Conservation (phyloP, 2,888 invertebrate species). For the Poecilus cupreus region DNA sequence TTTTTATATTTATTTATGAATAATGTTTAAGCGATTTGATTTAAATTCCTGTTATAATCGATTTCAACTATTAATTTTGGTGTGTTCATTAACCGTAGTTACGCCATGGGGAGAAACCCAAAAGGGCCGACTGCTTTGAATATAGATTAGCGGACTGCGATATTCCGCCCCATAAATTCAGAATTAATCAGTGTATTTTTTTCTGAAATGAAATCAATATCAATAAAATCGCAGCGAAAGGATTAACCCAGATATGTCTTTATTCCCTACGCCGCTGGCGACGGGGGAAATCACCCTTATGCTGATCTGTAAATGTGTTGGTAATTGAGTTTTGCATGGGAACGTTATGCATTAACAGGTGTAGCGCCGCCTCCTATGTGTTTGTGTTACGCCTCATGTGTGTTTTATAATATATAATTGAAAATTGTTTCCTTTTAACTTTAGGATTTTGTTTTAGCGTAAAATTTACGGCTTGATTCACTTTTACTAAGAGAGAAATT, state of each 20-base stretch:
- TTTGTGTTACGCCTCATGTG: constrained; percentile 1
- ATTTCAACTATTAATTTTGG: too few species aligned
- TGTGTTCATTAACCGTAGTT: too few species aligned
- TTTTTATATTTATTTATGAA: too few species aligned
- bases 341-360: constrained; percentile 26
- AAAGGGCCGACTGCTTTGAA: too few species aligned
- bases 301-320: constrained; percentile 37
- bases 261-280: neutral
- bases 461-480: constrained; percentile 10
- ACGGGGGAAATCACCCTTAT: neutral
- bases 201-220: too few species aligned
- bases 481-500: neutral
- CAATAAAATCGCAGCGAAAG: neutral
- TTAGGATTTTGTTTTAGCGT: neutral
- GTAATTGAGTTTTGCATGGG: constrained; percentile 43
- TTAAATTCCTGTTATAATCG: too few species aligned
- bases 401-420: constrained; percentile 34
- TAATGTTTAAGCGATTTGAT: too few species aligned
- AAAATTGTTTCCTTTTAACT: constrained; percentile 37
- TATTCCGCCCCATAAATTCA: too few species aligned
- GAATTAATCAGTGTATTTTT: too few species aligned
- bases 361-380: neutral
- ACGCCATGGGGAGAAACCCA: too few species aligned
- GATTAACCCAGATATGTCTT: neutral
- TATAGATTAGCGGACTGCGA: too few species aligned